These are phyloP conservation scores for Sternotherus odoratus DNA, from an alignment of 2,797 vertebrate genomes.

Conservation along the genomic window DNA sequence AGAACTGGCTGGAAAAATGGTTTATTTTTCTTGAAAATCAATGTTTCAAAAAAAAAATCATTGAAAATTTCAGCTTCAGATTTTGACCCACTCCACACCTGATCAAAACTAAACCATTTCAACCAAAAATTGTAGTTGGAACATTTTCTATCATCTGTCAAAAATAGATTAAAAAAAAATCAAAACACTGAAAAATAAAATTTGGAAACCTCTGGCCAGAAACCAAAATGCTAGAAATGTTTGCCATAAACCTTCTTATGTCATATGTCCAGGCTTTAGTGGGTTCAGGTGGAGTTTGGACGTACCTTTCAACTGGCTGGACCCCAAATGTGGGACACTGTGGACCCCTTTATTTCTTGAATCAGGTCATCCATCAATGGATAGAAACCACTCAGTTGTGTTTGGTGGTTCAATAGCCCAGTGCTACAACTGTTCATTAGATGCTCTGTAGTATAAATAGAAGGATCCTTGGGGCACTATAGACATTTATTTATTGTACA, in stretches of 20 bases:
- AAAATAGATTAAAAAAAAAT: too few species aligned
- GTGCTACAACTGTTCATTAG: background rate
- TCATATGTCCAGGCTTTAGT: constrained; percentile 47
- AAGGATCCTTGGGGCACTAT: background rate
- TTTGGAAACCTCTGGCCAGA: constrained; percentile 2
- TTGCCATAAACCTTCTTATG: constrained; percentile 50
- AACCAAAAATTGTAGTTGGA: too few species aligned
- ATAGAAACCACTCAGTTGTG: background rate
- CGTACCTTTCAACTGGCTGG: background rate
- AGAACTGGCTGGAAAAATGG: too few species aligned
- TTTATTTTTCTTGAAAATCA: too few species aligned
- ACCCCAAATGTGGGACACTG: constrained; percentile 15
- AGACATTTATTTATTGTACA: background rate
- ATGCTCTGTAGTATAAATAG: background rate
- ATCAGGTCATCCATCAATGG: constrained; percentile 14
- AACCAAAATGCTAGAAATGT: constrained; percentile 10
- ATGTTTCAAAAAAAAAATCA: too few species aligned
- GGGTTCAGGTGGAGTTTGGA: constrained; percentile 1
- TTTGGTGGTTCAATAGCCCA: background rate
- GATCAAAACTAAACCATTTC: too few species aligned
- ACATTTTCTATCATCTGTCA: too few species aligned
- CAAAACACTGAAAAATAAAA: too few species aligned
- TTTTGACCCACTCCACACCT: too few species aligned
- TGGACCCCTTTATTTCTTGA: constrained; percentile 42
- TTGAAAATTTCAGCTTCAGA: too few species aligned